Percentiles rank a stretch among this genome's conserved stretches.
These are phyloP conservation scores for Muntiacus reevesi DNA, from an alignment of 2,113 vertebrate species.

Conservation along the genomic window DNA sequence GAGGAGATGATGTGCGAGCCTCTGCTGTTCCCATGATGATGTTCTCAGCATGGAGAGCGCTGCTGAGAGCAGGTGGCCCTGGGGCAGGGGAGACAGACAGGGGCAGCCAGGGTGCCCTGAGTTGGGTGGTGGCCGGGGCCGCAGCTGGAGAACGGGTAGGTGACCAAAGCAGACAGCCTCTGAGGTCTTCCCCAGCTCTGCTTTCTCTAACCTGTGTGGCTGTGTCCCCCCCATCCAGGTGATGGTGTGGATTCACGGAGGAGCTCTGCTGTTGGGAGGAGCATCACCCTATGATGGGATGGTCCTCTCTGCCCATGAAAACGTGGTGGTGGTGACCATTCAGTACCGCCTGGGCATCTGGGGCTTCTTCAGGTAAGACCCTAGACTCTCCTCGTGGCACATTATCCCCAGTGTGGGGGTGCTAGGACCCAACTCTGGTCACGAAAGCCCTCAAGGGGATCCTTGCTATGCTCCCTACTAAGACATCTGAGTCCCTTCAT, in stretches of 20 bases:
- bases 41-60: not conserved
- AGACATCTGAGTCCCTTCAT: not conserved
- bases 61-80: not conserved
- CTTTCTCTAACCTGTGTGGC: not conserved
- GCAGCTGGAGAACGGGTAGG: fast-evolving
- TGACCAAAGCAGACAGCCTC: not conserved
- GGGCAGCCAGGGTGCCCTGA: not conserved
- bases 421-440: not conserved
- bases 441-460: too few relatives aligned
- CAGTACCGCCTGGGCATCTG: conserved; percentile 86
- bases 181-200: too few relatives aligned
- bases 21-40: not conserved
- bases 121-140: too few relatives aligned
- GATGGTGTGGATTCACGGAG: conserved; percentile 89
- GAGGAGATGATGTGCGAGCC: fast-evolving
- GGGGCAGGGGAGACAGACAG: not conserved
- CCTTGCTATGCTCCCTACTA: not conserved
- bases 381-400: not conserved
- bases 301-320: conserved; percentile 81
- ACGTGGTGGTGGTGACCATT: conserved; percentile 84
- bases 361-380: conserved; percentile 85
- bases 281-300: conserved; percentile 80
- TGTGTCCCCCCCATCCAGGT: conserved; percentile 73
- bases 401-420: fast-evolving
- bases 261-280: conserved; percentile 76